A percentile compares a stretch with the other conserved stretches of the same genome.
phyloP scores from a whole-genome alignment of 2,113 vertebrate genomes.

The Pachypanchax playfairii region DNA sequence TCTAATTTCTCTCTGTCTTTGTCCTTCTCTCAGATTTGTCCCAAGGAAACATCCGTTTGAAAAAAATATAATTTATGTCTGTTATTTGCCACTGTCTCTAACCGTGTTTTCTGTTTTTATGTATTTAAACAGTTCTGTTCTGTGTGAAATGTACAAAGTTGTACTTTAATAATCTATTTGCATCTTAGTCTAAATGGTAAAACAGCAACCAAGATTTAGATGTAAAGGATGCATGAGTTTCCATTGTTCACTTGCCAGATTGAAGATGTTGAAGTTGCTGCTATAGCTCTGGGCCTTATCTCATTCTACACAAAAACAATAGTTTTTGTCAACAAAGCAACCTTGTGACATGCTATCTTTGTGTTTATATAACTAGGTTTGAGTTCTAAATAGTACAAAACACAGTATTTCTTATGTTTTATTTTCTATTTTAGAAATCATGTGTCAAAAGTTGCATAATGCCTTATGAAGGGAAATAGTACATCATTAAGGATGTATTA shows the following conservation, averaged over 20 bases:
- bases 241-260: no score
- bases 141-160: not conserved
- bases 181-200: not conserved
- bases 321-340: no score
- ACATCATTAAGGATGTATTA: not conserved
- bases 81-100: slow-evolving; percentile 11
- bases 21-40: slow-evolving; percentile 37
- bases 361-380: not conserved
- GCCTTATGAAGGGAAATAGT: not conserved
- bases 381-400: not conserved
- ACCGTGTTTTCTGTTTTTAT: slow-evolving; percentile 12
- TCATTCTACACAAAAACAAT: not conserved
- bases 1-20: slow-evolving; percentile 31
- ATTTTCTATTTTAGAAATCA: not conserved
- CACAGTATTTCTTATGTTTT: no score
- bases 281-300: no score
- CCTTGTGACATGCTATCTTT: not conserved
- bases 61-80: slow-evolving; percentile 38
- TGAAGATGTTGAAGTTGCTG: no score
- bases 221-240: not conserved
- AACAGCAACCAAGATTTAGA: not conserved
- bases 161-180: not conserved
- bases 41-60: slow-evolving; percentile 44
- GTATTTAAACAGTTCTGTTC: slow-evolving; percentile 16
- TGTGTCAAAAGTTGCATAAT: not conserved